phyloP scores from a whole-genome alignment of 2,888 invertebrate genomes.

The Galeopsomyia nigrocyanea region DNA sequence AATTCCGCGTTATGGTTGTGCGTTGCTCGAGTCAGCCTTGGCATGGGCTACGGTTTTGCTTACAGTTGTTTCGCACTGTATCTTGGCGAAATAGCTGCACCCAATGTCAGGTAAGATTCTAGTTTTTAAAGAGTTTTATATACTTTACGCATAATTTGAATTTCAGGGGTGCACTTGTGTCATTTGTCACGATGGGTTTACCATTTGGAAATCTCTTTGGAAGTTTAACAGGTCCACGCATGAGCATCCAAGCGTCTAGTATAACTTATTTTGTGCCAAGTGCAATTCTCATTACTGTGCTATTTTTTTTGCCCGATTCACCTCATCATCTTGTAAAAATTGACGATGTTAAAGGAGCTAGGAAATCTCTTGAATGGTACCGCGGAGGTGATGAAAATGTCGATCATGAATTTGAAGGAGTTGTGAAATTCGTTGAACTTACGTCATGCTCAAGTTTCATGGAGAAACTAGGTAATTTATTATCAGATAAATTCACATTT shows the following conservation, averaged over 20 bases:
- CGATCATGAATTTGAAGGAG: constrained; percentile 51
- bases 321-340: constrained; percentile 54
- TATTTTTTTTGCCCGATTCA: constrained; percentile 59
- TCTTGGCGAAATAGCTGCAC: constrained; percentile 58
- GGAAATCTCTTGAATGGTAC: constrained; percentile 37
- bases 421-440: constrained; percentile 55
- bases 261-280: constrained; percentile 56
- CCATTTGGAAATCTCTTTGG: constrained; percentile 60
- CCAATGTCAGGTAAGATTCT: constrained; percentile 56
- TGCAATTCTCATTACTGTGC: constrained; percentile 52
- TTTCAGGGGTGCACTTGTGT: constrained; percentile 57
- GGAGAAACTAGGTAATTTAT: constrained; percentile 29
- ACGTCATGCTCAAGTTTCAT: constrained; percentile 45
- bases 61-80: constrained; percentile 57
- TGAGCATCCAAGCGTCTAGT: constrained; percentile 56
- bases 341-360: constrained; percentile 25
- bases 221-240: constrained; percentile 58
- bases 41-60: constrained; percentile 49
- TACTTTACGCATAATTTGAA: background rate
- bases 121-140: background rate
- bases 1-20: constrained; percentile 50
- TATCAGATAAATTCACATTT: too few species aligned
- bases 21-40: constrained; percentile 19
- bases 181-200: constrained; percentile 57
- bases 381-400: constrained; percentile 51